Base-by-base conservation (phyloP, 2,888 invertebrate species). In the Nomada lathburiana region DNA sequence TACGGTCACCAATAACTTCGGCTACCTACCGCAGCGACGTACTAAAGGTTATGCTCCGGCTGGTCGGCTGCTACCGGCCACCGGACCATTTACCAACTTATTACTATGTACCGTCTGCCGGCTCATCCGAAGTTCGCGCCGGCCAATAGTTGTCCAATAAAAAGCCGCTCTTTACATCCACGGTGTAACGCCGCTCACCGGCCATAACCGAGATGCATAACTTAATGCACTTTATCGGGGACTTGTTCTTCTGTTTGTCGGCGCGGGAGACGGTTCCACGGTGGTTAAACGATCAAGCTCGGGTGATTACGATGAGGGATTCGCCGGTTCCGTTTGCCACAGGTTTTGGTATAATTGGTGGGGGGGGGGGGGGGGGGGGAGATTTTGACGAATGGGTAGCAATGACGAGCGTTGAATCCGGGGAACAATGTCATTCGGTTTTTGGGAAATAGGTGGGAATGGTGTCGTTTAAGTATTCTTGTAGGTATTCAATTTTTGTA, bases 21-120 rank as follows among this genome's bases (percentile, higher is more conserved):
- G 84, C 89, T 90, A 92, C 91, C 91, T 92, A 92, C 91, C 91
- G 91, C 91, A 92, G 91, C 88, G 91, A 63, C 76, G 73, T 75
- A 80, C 77, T 78, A 84, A 84, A 80, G 84, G 84, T 88, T 88
- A 86, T 88, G 80, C 85, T 76, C 77, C 55, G 20, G 59, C 74
- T 75, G 80, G 57, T 67, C 79, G 68, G 64, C 80, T 77, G 89
- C 89, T 89, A 88, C 89, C 89, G 87, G 69, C 70, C 82, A 75
- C 64, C 60, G 78, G 76, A 88, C 84, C 88, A 88, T 90, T 82
- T 88, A 89, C 84, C 80, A 83, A 85, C 84, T 86, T 88, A 88
- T 89, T 89, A 87, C 88, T 84, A 84, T 82, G 84, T 84, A 85
- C 87, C 80, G 67, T 75, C 83, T 74, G 57, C 65, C 78, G 84